phyloP scores from a whole-genome alignment of 2,888 invertebrate genomes.

The Tenthredo mesomela region DNA sequence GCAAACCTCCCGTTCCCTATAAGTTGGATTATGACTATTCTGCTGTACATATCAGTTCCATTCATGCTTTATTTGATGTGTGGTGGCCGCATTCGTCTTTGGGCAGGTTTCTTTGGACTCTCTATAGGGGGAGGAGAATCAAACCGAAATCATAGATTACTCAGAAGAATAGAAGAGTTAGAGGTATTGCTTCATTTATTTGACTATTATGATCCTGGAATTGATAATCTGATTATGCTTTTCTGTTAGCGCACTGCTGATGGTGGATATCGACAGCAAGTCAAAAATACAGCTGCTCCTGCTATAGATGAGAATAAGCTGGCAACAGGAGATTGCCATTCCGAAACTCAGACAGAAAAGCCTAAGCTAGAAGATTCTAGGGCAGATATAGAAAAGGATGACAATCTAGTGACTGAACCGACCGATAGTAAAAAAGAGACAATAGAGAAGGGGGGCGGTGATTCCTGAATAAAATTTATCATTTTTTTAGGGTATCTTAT shows the following conservation, averaged over 20 bases:
- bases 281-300: neutral
- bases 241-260: neutral
- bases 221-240: neutral
- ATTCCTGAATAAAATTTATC: conserved; percentile 19
- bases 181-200: conserved; percentile 39
- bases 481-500: neutral
- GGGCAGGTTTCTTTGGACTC: conserved; percentile 61
- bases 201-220: conserved; percentile 53
- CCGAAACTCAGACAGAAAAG: neutral
- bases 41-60: conserved; percentile 31
- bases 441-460: conserved; percentile 4
- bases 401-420: neutral
- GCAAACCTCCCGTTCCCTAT: conserved; percentile 60
- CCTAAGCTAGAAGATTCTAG: neutral
- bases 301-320: neutral
- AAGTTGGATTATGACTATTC: conserved; percentile 50
- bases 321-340: neutral
- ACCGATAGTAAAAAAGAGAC: neutral
- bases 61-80: conserved; percentile 57
- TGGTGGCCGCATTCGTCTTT: conserved; percentile 65
- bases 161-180: neutral
- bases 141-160: neutral
- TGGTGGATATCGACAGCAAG: neutral
- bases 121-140: conserved; percentile 52
- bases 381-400: neutral